These are phyloP conservation scores for Ecdyonurus torrentis DNA, from an alignment of 2,888 invertebrate genomes.

Conservation along the genomic window DNA sequence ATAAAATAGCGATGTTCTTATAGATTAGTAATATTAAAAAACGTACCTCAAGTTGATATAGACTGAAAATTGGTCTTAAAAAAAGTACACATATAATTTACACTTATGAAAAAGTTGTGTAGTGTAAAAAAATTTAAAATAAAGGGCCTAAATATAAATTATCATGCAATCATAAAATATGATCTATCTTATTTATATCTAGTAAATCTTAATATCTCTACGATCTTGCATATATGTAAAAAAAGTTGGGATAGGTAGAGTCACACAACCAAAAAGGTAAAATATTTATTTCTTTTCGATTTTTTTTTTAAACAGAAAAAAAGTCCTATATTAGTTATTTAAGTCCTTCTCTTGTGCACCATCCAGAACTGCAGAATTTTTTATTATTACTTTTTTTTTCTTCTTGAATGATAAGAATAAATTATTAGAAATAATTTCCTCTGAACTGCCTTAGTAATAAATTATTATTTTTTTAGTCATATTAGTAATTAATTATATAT, in stretches of 20 bases:
- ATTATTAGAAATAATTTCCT: background rate
- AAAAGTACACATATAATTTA: background rate
- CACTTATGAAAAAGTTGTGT: background rate
- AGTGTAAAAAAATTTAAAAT: background rate
- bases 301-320: background rate
- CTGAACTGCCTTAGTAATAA: background rate
- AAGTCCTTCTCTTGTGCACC: background rate
- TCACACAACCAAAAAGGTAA: conserved; percentile 3
- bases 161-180: background rate
- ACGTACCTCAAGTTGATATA: background rate
- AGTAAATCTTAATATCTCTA: background rate
- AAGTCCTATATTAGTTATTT: background rate
- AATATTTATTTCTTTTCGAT: background rate
- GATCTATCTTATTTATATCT: background rate
- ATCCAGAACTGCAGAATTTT: background rate
- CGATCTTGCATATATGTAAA: background rate
- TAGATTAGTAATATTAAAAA: background rate
- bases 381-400: background rate
- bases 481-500: background rate
- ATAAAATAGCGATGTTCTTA: too few species aligned
- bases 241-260: background rate
- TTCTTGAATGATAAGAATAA: background rate
- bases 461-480: background rate
- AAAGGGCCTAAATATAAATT: background rate
- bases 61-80: background rate